Conservation (phyloP, 2,888 invertebrate species). For the Ichneumoninae sp. region DNA sequence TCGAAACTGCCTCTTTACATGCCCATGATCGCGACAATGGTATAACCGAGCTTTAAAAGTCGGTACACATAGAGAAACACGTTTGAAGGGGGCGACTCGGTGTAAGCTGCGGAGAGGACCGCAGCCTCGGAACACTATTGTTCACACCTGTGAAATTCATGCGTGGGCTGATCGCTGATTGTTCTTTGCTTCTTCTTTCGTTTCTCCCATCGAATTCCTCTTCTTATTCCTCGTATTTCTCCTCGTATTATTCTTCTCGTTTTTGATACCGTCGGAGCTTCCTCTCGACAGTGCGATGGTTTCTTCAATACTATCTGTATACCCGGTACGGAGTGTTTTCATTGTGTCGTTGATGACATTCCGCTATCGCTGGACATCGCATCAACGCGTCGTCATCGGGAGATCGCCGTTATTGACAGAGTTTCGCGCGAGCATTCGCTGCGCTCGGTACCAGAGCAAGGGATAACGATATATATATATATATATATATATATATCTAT, state of each 20-base stretch:
- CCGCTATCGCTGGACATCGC: slow-evolving; percentile 60
- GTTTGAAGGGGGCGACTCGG: not conserved
- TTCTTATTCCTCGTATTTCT: slow-evolving; percentile 2
- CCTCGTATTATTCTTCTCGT: not conserved
- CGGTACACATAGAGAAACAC: slow-evolving; percentile 38
- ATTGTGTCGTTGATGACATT: slow-evolving; percentile 48
- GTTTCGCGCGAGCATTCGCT: slow-evolving; percentile 50
- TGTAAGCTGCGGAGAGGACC: not conserved
- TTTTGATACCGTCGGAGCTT: not conserved
- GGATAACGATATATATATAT: not conserved
- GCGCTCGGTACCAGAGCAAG: not conserved
- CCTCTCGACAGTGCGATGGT: not conserved
- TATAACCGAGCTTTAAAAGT: slow-evolving; percentile 58
- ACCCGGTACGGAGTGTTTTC: slow-evolving; percentile 8
- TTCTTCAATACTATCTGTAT: not conserved
- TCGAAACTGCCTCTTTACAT: slow-evolving; percentile 21
- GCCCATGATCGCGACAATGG: slow-evolving; percentile 59
- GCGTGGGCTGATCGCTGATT: slow-evolving; percentile 33
- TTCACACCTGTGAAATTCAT: slow-evolving; percentile 24
- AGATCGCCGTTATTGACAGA: slow-evolving; percentile 52
- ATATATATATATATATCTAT: not conserved
- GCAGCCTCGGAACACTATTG: slow-evolving; percentile 11
- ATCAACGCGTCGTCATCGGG: slow-evolving; percentile 40
- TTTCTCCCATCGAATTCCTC: not conserved
- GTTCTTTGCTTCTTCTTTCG: not conserved